A percentile compares a stretch with the other conserved stretches of the same genome.
phyloP scores from a whole-genome alignment of 2,888 invertebrate genomes.

The Zygothrica quintamaculata region DNA sequence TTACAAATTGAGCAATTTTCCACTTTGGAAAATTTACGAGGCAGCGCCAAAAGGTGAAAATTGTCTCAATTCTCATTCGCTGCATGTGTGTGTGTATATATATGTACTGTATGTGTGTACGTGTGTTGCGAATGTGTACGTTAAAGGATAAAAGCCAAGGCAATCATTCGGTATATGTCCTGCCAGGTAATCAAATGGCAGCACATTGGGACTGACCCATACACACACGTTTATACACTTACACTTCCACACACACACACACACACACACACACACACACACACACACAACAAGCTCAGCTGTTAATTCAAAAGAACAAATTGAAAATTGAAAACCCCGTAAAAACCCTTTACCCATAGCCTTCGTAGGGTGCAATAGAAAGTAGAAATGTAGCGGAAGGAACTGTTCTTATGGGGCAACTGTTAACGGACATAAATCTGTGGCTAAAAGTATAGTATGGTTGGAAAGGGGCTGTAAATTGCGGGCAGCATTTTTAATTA shows the following conservation, averaged over 20 bases:
- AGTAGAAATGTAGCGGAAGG: background rate
- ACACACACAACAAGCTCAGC: background rate
- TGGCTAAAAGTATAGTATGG: constrained; percentile 1
- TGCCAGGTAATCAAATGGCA: constrained; percentile 38
- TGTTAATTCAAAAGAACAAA: constrained; percentile 46
- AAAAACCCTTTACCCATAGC: constrained; percentile 26
- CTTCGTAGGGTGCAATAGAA: background rate
- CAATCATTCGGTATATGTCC: constrained; percentile 34
- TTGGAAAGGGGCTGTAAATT: constrained; percentile 26
- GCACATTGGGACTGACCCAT: background rate
- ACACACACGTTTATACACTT: constrained; percentile 7
- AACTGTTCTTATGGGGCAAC: constrained; percentile 3
- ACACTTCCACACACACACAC: constrained; percentile 4
- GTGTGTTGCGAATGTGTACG: constrained; percentile 5
- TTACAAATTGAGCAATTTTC: constrained; percentile 64
- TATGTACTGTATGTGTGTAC: constrained; percentile 1
- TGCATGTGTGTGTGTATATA: background rate
- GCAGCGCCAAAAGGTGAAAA: constrained; percentile 40
- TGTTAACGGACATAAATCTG: constrained; percentile 59
- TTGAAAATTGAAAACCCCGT: constrained; percentile 53
- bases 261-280: constrained; percentile 6
- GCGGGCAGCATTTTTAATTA: constrained; percentile 66
- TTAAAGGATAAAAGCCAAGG: constrained; percentile 34
- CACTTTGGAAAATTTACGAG: constrained; percentile 63
- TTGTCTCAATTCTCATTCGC: constrained; percentile 23